Conservation (phyloP, 1,140 invertebrate species). For the Matsumurasca onukii region DNA sequence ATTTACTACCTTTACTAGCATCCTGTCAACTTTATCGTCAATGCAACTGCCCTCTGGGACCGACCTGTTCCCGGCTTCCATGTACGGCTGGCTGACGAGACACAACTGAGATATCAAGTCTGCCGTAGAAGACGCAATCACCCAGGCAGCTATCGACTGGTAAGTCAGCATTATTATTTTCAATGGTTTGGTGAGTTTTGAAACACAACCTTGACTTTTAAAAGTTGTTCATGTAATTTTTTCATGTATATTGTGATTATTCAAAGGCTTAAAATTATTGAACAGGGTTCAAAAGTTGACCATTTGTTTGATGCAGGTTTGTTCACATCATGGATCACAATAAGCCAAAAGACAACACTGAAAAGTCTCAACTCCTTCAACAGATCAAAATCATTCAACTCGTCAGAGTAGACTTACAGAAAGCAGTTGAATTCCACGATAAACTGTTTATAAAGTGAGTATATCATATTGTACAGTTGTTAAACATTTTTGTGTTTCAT, state of each 20-base stretch:
- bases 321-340: constrained; percentile 70
- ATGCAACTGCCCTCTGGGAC: constrained; percentile 59
- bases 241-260: too few relatives aligned
- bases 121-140: constrained; percentile 64
- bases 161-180: too few relatives aligned
- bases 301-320: too few relatives aligned
- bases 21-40: constrained; percentile 58
- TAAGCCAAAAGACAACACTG: constrained; percentile 54
- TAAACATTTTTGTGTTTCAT: too few relatives aligned
- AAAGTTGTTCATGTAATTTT: too few relatives aligned
- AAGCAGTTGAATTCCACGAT: constrained; percentile 77
- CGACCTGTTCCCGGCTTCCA: constrained; percentile 65
- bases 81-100: constrained; percentile 66
- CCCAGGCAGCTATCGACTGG: constrained; percentile 72
- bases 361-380: constrained; percentile 66
- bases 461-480: too few relatives aligned
- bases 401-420: constrained; percentile 77
- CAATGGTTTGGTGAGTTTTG: too few relatives aligned
- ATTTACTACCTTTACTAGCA: constrained; percentile 51
- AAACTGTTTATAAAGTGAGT: constrained; percentile 77
- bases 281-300: too few relatives aligned
- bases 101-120: constrained; percentile 57
- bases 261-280: too few relatives aligned
- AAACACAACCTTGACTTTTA: too few relatives aligned
- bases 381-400: constrained; percentile 81